phyloP scores from a whole-genome alignment of 2,888 invertebrate species.

The Aromia moschata region DNA sequence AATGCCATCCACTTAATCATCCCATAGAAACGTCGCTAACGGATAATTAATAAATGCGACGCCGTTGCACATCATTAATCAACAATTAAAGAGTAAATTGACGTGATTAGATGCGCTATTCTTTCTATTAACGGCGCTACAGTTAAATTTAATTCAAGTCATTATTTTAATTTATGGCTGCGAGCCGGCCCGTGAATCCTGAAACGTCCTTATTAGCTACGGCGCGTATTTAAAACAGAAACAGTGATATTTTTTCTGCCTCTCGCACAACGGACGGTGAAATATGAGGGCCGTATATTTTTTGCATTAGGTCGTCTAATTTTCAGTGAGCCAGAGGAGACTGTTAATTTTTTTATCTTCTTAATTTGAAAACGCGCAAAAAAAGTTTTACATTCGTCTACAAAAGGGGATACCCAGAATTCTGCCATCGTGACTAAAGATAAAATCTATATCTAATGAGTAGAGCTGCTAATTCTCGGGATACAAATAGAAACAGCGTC shows the following conservation, averaged over 20 bases:
- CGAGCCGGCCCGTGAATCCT: slow-evolving; percentile 14
- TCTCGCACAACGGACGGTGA: background rate
- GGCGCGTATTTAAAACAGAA: background rate
- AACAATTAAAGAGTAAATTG: slow-evolving; percentile 58
- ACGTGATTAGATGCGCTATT: slow-evolving; percentile 54
- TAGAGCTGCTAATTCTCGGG: too few relatives aligned
- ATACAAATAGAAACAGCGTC: too few relatives aligned
- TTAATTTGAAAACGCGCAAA: too few relatives aligned
- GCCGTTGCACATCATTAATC: slow-evolving; percentile 56
- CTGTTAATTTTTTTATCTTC: too few relatives aligned
- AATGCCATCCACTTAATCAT: slow-evolving; percentile 57
- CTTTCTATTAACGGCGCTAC: slow-evolving; percentile 40
- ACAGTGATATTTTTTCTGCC: slow-evolving; percentile 1
- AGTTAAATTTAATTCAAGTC: slow-evolving; percentile 24
- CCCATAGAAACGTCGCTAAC: slow-evolving; percentile 55
- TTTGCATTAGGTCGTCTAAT: too few relatives aligned
- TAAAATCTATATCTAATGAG: too few relatives aligned
- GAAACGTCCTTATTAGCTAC: slow-evolving; percentile 13
- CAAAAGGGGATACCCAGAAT: too few relatives aligned
- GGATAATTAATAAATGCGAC: slow-evolving; percentile 60
- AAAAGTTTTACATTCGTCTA: too few relatives aligned
- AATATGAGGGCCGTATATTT: background rate
- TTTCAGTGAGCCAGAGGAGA: background rate
- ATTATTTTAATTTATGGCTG: slow-evolving; percentile 33
- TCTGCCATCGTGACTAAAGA: too few relatives aligned